A percentile compares a stretch with the other conserved stretches of the same genome.
Conservation (phyloP, 2,113 vertebrate species). For the Oenanthe melanoleuca region DNA sequence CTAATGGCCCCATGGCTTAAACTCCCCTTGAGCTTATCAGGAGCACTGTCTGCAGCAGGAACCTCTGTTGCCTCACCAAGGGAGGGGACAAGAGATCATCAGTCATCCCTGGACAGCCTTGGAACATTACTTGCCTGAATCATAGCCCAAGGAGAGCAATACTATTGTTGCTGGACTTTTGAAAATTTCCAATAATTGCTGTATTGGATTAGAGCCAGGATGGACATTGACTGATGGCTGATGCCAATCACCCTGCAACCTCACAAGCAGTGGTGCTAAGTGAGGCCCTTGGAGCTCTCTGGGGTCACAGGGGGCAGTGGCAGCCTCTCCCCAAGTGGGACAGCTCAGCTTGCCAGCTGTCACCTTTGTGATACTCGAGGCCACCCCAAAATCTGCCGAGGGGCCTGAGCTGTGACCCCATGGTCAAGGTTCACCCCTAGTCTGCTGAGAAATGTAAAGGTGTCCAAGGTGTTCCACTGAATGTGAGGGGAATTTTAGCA, state of each 20-base stretch:
- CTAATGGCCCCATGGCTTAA: background rate
- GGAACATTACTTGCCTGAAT: background rate
- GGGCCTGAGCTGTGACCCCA: background rate
- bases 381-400: rapidly evolving
- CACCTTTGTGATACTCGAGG: rapidly evolving
- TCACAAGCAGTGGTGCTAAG: background rate
- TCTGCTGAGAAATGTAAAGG: background rate
- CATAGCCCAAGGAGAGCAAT: background rate
- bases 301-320: background rate
- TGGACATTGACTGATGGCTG: background rate
- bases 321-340: background rate
- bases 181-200: background rate
- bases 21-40: background rate
- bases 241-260: background rate
- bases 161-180: background rate
- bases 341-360: background rate
- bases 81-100: background rate
- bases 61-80: background rate
- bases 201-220: rapidly evolving
- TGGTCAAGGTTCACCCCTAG: rapidly evolving
- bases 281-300: background rate
- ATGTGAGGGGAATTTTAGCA: background rate
- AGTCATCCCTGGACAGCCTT: background rate
- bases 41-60: background rate
- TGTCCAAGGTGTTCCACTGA: background rate